Percentiles rank a stretch among this genome's conserved stretches.
phyloP scores from a whole-genome alignment of 2,888 invertebrate species.

The Physocephala rufipes region DNA sequence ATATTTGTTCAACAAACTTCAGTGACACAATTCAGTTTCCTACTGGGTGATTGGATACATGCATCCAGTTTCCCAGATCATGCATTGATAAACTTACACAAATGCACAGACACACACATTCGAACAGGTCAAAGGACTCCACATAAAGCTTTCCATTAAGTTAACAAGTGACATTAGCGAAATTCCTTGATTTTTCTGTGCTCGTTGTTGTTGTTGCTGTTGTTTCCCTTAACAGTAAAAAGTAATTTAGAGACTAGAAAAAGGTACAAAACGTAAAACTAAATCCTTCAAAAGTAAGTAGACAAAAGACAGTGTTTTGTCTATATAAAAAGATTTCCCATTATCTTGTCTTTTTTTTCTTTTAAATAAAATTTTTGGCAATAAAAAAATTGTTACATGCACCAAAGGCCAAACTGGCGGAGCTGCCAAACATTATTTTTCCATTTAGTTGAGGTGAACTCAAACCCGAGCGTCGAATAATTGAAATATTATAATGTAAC shows the following conservation, averaged over 20 bases:
- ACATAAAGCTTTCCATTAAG: conserved; percentile 7
- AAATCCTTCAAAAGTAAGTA: neutral
- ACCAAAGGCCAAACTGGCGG: conserved; percentile 4
- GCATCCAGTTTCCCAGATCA: neutral
- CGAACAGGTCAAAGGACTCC: neutral
- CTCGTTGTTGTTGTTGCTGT: too few species aligned
- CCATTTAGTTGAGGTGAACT: neutral
- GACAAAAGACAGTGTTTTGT: too few species aligned
- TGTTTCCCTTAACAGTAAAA: neutral
- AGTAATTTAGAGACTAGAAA: neutral
- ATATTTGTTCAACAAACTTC: too few species aligned
- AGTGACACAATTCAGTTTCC: too few species aligned
- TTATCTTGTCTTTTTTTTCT: too few species aligned
- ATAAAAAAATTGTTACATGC: neutral
- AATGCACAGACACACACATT: neutral
- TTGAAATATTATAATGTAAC: neutral
- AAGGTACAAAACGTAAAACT: neutral
- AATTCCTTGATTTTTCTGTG: neutral
- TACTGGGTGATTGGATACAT: too few species aligned
- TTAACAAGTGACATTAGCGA: neutral
- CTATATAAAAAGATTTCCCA: too few species aligned
- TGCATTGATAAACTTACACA: neutral
- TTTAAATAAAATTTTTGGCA: neutral
- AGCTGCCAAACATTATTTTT: conserved; percentile 28
- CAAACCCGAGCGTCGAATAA: conserved; percentile 10